A percentile compares a stretch with the other conserved stretches of the same genome.
These are phyloP conservation scores for Scaptodrosophila lebanonensis DNA, from an alignment of 1,140 invertebrate genomes.

Conservation along the genomic window DNA sequence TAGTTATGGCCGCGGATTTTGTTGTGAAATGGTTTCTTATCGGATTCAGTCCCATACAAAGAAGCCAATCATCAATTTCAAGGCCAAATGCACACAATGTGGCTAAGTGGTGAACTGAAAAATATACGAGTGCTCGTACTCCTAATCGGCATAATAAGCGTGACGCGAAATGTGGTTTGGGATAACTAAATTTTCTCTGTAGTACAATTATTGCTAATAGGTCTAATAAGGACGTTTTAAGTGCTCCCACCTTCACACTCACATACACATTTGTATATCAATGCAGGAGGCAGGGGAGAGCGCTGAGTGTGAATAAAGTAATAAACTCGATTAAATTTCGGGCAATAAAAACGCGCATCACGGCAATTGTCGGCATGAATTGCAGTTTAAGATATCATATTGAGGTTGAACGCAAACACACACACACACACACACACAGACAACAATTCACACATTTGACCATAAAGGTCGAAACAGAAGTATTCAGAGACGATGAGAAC, in stretches of 20 bases:
- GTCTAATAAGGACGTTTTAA: constrained; percentile 68
- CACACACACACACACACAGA: constrained; percentile 8
- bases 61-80: no score
- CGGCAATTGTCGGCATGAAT: constrained; percentile 67
- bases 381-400: constrained; percentile 67
- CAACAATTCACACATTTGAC: constrained; percentile 43
- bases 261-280: not conserved
- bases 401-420: constrained; percentile 4
- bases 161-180: no score
- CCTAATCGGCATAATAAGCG: no score
- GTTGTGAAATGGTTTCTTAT: no score
- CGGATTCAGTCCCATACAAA: no score
- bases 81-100: no score
- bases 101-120: no score
- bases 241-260: constrained; percentile 25
- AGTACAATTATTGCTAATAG: constrained; percentile 74
- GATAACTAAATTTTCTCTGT: constrained; percentile 67
- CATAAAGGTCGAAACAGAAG: constrained; percentile 68
- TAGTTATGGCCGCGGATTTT: no score
- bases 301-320: constrained; percentile 48
- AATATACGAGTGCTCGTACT: no score
- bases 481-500: constrained; percentile 61
- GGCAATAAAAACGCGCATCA: constrained; percentile 70
- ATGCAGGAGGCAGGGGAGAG: constrained; percentile 13
- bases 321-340: constrained; percentile 71